Percentiles rank a stretch among this genome's conserved stretches.
These are phyloP conservation scores for Orientallactaga bullata DNA, from an alignment of 2,113 vertebrate genomes.

Conservation along the genomic window DNA sequence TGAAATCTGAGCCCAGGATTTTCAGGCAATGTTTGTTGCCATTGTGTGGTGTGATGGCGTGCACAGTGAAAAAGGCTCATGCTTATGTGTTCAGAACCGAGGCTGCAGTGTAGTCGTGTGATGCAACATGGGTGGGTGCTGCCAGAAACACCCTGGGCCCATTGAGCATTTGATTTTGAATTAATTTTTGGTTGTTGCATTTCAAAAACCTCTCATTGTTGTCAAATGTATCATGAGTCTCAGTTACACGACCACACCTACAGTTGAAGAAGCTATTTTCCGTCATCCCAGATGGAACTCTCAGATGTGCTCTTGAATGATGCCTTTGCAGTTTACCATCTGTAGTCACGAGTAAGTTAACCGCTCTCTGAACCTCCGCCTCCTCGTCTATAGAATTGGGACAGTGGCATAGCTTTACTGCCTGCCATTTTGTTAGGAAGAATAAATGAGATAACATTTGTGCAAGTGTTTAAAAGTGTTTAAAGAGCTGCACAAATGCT, in stretches of 20 bases:
- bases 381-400: too few species aligned
- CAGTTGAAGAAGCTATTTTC: background rate
- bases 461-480: background rate
- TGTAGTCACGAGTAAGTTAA: background rate
- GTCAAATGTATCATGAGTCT: background rate
- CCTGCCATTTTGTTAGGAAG: background rate
- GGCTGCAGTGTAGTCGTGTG: too few species aligned
- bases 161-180: too few species aligned
- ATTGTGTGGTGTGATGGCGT: too few species aligned
- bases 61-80: too few species aligned
- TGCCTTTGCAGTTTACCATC: background rate
- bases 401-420: background rate
- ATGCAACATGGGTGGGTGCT: too few species aligned
- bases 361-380: too few species aligned
- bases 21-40: too few species aligned
- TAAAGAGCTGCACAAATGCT: background rate
- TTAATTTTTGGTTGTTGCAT: too few species aligned
- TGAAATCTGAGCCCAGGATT: too few species aligned
- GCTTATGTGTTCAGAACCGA: too few species aligned
- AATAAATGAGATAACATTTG: background rate
- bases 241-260: background rate
- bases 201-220: background rate
- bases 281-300: slow-evolving; percentile 23
- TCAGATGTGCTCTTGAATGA: background rate
- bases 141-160: too few species aligned